These are phyloP conservation scores for Apogon talboti DNA, from an alignment of 2,797 vertebrate species.

Conservation along the genomic window DNA sequence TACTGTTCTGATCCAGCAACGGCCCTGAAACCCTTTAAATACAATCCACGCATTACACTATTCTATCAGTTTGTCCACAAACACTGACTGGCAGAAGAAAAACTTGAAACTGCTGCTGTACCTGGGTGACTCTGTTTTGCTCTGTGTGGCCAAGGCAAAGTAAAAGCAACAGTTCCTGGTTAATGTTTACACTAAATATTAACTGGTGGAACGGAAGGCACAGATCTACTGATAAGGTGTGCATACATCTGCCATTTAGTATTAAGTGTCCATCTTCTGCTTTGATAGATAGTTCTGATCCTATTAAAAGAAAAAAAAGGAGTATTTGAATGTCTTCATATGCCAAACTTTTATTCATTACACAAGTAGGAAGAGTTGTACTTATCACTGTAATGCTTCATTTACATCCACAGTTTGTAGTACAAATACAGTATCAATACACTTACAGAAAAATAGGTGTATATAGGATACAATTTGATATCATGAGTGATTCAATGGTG, in stretches of 20 bases:
- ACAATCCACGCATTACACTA: constrained; percentile 19
- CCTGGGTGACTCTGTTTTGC: constrained; percentile 2
- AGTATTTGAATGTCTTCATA: not conserved
- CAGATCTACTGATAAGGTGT: constrained; percentile 40
- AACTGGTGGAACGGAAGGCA: constrained; percentile 23
- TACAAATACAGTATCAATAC: constrained; percentile 9
- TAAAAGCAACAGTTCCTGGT: constrained; percentile 56
- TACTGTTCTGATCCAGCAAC: constrained; percentile 27
- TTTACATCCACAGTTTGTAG: constrained; percentile 11
- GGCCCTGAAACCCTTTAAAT: constrained; percentile 3
- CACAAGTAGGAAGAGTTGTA: not conserved
- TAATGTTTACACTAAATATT: constrained; percentile 78
- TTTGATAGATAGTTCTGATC: not conserved
- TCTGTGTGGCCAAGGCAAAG: constrained; percentile 31
- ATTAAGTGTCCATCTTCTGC: not conserved
- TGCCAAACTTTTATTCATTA: constrained; percentile 32
- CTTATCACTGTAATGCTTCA: not conserved
- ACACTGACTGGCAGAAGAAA: not conserved
- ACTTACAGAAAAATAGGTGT: constrained; percentile 22
- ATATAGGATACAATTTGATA: constrained; percentile 5
- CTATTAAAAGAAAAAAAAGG: not conserved
- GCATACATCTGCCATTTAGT: not conserved
- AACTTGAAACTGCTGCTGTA: not conserved
- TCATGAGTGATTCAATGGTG: constrained; percentile 20
- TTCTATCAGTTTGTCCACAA: not conserved